These are phyloP conservation scores for Pygocentrus nattereri DNA, from an alignment of 2,797 vertebrate species.

Conservation along the genomic window DNA sequence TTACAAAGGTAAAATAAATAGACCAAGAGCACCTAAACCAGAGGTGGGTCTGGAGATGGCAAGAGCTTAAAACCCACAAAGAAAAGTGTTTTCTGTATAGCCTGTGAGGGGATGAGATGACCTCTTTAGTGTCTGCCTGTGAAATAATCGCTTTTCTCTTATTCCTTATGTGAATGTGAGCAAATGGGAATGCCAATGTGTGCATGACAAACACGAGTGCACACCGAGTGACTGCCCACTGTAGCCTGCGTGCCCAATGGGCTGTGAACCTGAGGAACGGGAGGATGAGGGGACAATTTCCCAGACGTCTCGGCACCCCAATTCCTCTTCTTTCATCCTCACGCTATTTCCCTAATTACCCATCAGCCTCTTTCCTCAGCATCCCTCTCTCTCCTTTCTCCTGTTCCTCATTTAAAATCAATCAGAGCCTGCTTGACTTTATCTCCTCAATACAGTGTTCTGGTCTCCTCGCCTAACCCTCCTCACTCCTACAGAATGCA, in stretches of 20 bases:
- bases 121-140: background rate
- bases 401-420: slow-evolving; percentile 47
- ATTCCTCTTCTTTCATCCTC: slow-evolving; percentile 2
- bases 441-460: slow-evolving; percentile 28
- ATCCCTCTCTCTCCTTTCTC: slow-evolving; percentile 13
- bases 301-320: background rate
- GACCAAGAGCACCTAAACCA: too few species aligned
- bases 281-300: background rate
- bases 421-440: slow-evolving; percentile 38
- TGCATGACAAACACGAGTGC: slow-evolving; percentile 13
- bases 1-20: too few species aligned
- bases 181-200: slow-evolving; percentile 35
- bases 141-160: background rate
- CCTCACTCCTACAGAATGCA: slow-evolving; percentile 66
- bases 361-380: slow-evolving; percentile 37
- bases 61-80: background rate
- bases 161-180: background rate
- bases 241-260: background rate
- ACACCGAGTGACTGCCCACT: slow-evolving; percentile 19
- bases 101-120: background rate
- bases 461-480: slow-evolving; percentile 48
- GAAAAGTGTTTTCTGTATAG: background rate
- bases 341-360: slow-evolving; percentile 47
- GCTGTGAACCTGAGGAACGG: background rate
- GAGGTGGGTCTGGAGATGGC: background rate